Conservation (phyloP, 2,797 vertebrate species). For the Pantherophis vulpinus region DNA sequence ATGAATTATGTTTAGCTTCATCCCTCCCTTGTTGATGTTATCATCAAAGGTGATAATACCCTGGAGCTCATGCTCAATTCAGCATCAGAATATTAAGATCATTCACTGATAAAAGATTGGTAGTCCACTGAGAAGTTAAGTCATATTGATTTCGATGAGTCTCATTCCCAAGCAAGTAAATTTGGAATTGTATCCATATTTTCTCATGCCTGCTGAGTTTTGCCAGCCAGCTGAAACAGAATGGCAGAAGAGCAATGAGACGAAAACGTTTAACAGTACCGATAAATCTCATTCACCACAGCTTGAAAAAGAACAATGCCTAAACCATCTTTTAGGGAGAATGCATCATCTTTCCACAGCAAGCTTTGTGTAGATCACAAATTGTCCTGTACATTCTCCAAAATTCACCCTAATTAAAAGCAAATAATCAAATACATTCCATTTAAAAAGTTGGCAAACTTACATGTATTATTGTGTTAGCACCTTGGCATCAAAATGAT, state of each 20-base stretch:
- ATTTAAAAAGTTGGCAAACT: slow-evolving; percentile 84
- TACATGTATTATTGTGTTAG: slow-evolving; percentile 79
- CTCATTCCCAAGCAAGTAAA: not conserved
- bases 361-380: slow-evolving; percentile 75
- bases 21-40: not conserved
- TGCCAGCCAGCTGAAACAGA: slow-evolving; percentile 72
- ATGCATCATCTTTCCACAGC: slow-evolving; percentile 67
- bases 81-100: not conserved
- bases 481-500: slow-evolving; percentile 79
- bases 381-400: slow-evolving; percentile 81
- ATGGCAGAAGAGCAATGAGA: slow-evolving; percentile 65
- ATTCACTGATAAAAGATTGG: not conserved
- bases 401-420: slow-evolving; percentile 84
- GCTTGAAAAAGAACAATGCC: slow-evolving; percentile 74
- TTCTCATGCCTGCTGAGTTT: slow-evolving; percentile 59
- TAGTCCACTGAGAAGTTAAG: not conserved
- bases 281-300: slow-evolving; percentile 76
- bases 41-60: not conserved
- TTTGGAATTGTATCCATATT: slow-evolving; percentile 31
- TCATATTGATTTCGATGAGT: not conserved
- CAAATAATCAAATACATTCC: slow-evolving; percentile 84
- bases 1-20: not conserved
- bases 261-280: slow-evolving; percentile 73
- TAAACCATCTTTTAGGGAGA: slow-evolving; percentile 62
- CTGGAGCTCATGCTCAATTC: not conserved